Evolutionary conservation across 2,797 vertebrate genomes (phyloP).

Genomic region (Cynodonichthys magdalenae): DNA sequence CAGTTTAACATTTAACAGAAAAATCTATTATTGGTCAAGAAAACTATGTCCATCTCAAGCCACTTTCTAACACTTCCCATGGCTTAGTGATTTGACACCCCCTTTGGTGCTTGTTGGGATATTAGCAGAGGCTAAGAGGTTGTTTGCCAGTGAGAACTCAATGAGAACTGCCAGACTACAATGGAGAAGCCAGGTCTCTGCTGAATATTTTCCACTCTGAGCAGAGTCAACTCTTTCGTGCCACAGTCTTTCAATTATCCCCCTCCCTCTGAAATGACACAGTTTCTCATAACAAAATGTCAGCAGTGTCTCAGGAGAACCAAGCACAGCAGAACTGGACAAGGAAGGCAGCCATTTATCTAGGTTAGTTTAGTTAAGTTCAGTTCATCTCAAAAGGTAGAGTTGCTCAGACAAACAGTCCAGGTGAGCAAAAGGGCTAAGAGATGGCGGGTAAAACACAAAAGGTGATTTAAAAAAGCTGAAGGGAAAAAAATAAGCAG

Average conservation of each 20-base stretch:
- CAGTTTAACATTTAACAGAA: constrained; percentile 7
- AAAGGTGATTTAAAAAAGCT: constrained; percentile 11
- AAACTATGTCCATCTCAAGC: constrained; percentile 14
- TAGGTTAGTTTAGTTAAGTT: constrained; percentile 72
- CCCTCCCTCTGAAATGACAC: constrained; percentile 41
- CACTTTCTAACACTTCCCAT: constrained; percentile 38
- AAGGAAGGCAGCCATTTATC: constrained; percentile 29
- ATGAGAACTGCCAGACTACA: constrained; percentile 35
- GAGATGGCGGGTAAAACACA: constrained; percentile 24
- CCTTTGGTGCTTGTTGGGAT: constrained; percentile 36
- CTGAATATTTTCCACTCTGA: constrained; percentile 38
- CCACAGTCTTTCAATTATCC: constrained; percentile 12
- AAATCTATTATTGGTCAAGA: constrained; percentile 17
- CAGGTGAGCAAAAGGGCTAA: constrained; percentile 38
- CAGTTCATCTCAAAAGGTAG: constrained; percentile 52
- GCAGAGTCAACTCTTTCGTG: constrained; percentile 45
- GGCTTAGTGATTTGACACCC: constrained; percentile 31
- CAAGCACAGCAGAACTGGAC: constrained; percentile 10
- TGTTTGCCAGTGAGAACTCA: constrained; percentile 50
- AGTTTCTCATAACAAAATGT: constrained; percentile 68
- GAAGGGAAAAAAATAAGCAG: no score
- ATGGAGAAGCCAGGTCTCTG: constrained; percentile 28
- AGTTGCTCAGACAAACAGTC: constrained; percentile 42
- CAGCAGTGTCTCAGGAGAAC: constrained; percentile 65
- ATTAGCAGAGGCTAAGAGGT: constrained; percentile 55